Conservation (phyloP, 1,140 invertebrate genomes). For the Elysia chlorotica region DNA sequence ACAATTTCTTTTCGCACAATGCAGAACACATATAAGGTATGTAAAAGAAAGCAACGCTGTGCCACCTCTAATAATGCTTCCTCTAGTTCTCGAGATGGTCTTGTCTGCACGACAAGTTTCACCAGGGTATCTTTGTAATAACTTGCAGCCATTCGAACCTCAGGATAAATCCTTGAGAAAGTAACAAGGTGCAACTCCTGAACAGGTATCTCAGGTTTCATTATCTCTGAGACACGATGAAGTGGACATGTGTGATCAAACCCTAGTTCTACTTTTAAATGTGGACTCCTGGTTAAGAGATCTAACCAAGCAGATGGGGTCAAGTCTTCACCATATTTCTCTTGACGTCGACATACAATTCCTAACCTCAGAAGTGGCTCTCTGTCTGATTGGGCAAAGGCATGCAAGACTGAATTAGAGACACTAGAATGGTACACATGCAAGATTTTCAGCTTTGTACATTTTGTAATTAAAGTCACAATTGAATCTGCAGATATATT, state of each 20-base stretch:
- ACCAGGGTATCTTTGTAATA: conserved; percentile 45
- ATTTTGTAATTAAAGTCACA: conserved; percentile 32
- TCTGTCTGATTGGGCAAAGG: conserved; percentile 32
- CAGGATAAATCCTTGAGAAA: conserved; percentile 45
- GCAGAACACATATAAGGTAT: conserved; percentile 45
- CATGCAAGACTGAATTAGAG: conserved; percentile 42
- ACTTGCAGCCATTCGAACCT: conserved; percentile 38
- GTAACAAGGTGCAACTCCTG: conserved; percentile 45
- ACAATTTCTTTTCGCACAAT: conserved; percentile 39
- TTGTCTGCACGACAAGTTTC: conserved; percentile 42
- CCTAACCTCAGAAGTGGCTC: conserved; percentile 35
- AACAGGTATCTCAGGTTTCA: conserved; percentile 52
- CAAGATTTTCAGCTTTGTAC: conserved; percentile 40
- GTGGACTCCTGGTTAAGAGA: conserved; percentile 30
- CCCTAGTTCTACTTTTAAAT: conserved; percentile 40
- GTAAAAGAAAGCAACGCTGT: conserved; percentile 29
- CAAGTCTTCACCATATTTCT: conserved; percentile 43
- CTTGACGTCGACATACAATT: conserved; percentile 41
- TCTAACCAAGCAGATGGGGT: conserved; percentile 38
- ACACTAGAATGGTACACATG: conserved; percentile 41
- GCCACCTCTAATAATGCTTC: conserved; percentile 40
- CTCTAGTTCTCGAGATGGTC: conserved; percentile 35
- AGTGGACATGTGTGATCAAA: conserved; percentile 54
- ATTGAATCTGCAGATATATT: conserved; percentile 39
- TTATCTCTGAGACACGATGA: conserved; percentile 36